Conservation (phyloP, 1,140 invertebrate genomes). For the Ceratosolen fusciceps region DNA sequence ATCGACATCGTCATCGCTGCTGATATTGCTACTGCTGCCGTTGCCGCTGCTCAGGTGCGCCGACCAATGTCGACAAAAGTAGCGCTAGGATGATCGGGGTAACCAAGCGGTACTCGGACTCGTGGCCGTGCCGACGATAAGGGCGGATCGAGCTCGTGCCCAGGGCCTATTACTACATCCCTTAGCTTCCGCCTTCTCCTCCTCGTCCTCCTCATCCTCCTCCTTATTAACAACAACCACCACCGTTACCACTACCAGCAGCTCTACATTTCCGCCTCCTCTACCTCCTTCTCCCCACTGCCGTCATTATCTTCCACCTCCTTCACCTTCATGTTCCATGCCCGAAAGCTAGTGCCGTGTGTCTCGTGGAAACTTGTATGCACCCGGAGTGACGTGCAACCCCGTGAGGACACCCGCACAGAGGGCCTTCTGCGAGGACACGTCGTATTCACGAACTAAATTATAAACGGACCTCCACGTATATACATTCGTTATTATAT, state of each 20-base stretch:
- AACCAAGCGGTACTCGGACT: slow-evolving; percentile 52
- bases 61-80: background rate
- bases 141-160: background rate
- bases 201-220: background rate
- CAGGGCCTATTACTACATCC: background rate
- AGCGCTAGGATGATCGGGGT: slow-evolving; percentile 2
- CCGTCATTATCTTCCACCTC: no score
- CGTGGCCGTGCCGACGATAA: slow-evolving; percentile 7
- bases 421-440: background rate
- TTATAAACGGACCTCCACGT: background rate
- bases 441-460: background rate
- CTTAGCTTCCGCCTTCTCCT: background rate
- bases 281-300: no score
- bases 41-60: background rate
- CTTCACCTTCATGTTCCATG: no score
- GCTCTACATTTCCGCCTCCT: no score
- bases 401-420: no score
- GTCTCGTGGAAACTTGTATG: no score
- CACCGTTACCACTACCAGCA: no score
- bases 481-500: background rate
- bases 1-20: no score
- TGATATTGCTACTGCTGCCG: no score
- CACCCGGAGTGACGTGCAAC: no score
- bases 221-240: no score
- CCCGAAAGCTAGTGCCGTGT: no score